Evolutionary conservation across 2,888 invertebrate species (phyloP).

Genomic region (Pyrrhosoma nymphula): DNA sequence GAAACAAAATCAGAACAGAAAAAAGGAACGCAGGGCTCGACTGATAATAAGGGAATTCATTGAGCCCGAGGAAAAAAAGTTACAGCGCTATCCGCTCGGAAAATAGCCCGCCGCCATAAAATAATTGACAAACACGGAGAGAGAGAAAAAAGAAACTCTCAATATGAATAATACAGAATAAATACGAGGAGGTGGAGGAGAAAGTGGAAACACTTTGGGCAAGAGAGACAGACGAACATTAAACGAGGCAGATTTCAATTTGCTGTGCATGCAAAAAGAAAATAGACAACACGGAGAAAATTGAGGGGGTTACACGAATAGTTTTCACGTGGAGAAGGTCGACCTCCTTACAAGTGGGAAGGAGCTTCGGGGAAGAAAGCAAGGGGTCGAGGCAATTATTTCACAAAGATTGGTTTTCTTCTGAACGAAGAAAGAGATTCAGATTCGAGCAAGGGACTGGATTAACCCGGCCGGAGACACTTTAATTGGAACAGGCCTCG

Average conservation of each 20-base stretch:
- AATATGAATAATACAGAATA: conserved; percentile 1
- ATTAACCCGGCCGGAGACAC: neutral
- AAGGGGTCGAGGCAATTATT: neutral
- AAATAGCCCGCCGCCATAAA: neutral
- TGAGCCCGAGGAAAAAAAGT: neutral
- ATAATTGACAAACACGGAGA: neutral
- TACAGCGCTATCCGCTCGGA: neutral
- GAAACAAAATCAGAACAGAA: neutral
- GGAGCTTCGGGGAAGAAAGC: neutral
- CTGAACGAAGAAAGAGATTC: neutral
- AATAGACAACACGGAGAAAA: neutral
- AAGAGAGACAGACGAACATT: neutral
- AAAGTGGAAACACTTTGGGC: neutral
- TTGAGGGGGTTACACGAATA: neutral
- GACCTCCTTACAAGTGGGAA: neutral
- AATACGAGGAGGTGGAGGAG: neutral
- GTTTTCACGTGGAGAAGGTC: neutral
- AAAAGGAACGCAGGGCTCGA: neutral
- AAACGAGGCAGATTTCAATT: conserved; percentile 21
- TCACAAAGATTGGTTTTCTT: conserved; percentile 1
- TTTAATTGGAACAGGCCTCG: neutral
- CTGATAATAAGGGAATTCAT: neutral
- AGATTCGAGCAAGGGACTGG: neutral
- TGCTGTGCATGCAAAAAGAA: neutral
- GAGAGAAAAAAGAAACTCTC: neutral